These are phyloP conservation scores for Drosophila saltans DNA, from an alignment of 1,140 invertebrate genomes.

Conservation along the genomic window DNA sequence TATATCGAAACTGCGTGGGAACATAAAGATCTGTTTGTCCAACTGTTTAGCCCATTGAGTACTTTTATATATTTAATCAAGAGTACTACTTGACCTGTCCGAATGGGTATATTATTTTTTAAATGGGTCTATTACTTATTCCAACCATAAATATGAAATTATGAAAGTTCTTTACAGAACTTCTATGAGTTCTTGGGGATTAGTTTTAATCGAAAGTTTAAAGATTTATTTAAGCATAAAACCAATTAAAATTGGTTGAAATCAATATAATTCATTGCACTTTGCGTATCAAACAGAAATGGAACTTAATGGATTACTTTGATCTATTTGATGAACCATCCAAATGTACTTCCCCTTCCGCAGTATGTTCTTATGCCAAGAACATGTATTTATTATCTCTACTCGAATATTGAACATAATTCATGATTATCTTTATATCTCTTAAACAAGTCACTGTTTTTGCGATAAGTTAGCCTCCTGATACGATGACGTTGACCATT, in stretches of 20 bases:
- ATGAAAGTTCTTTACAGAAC: too few species aligned
- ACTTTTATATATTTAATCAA: neutral
- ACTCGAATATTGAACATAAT: neutral
- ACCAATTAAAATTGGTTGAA: too few species aligned
- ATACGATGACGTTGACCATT: conserved; percentile 8
- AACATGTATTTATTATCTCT: neutral
- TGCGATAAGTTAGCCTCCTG: conserved; percentile 13
- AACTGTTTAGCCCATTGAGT: conserved; percentile 24
- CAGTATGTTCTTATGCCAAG: too few species aligned
- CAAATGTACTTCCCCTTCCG: too few species aligned
- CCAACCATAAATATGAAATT: too few species aligned
- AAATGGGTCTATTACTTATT: too few species aligned
- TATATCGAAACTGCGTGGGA: conserved; percentile 35
- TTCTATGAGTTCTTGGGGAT: too few species aligned
- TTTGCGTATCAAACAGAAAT: neutral
- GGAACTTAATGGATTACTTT: neutral
- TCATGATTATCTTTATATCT: conserved; percentile 11
- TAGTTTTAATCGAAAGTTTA: too few species aligned
- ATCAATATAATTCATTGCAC: too few species aligned
- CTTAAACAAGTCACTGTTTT: neutral
- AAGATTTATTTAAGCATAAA: too few species aligned
- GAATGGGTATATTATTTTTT: neutral
- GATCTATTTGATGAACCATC: neutral
- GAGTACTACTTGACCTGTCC: neutral
- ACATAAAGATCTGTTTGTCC: conserved; percentile 42